Conservation (phyloP, 30 jellyfish, hydroid and myxozoan genomes). For the Euphysa ruthae region DNA sequence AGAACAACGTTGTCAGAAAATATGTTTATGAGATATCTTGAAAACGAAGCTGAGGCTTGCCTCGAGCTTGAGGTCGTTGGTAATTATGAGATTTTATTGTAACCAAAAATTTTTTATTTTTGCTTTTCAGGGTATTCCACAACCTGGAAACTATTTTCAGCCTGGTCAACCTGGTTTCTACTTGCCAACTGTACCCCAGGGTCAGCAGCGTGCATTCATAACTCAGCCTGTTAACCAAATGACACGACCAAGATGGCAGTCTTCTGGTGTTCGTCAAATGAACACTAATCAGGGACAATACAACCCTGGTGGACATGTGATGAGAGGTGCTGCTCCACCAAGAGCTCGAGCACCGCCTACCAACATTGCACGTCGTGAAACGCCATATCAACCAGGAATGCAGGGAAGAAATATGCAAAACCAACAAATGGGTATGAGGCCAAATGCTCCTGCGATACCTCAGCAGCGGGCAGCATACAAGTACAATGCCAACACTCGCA, state of each 20-base stretch:
- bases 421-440: conserved; percentile 28
- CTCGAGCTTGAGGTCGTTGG: too few species aligned
- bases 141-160: conserved; percentile 27
- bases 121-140: conserved; percentile 22
- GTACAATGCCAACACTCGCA: conserved; percentile 42
- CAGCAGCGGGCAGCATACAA: conserved; percentile 59
- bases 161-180: conserved; percentile 60
- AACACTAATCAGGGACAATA: conserved; percentile 41
- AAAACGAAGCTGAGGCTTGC: too few species aligned
- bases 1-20: too few species aligned
- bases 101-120: neutral
- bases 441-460: conserved; percentile 38
- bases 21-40: too few species aligned
- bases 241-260: conserved; percentile 56
- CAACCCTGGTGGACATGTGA: conserved; percentile 15
- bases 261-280: conserved; percentile 24
- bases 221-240: conserved; percentile 60
- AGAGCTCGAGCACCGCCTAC: conserved; percentile 2
- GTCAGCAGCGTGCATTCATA: conserved; percentile 54
- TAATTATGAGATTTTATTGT: too few species aligned
- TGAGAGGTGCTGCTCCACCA: conserved; percentile 19
- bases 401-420: conserved; percentile 16
- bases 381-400: conserved; percentile 29
- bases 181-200: conserved; percentile 69
- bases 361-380: conserved; percentile 22